Conservation (phyloP, 2,797 vertebrate species). For the Dipus sagitta region DNA sequence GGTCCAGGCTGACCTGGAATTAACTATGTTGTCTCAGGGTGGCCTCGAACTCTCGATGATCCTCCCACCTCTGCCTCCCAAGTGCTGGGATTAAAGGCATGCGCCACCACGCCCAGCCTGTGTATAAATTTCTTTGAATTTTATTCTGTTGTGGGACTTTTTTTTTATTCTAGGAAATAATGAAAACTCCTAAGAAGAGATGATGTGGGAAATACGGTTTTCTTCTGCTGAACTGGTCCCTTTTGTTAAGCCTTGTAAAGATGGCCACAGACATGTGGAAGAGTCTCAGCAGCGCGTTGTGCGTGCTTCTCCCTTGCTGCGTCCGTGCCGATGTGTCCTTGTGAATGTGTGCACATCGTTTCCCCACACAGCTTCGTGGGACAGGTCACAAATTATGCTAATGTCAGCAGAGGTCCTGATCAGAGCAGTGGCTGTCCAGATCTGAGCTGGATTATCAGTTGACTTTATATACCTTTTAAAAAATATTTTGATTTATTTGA, state of each 20-base stretch:
- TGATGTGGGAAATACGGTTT: neutral
- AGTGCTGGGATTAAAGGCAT: too few relatives aligned
- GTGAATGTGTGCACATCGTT: neutral
- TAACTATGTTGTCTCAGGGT: too few relatives aligned
- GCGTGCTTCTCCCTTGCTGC: neutral
- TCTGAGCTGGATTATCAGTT: neutral
- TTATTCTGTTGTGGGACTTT: slow-evolving; percentile 17
- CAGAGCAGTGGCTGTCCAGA: neutral
- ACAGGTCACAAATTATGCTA: neutral
- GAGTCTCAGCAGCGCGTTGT: neutral
- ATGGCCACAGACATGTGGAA: neutral
- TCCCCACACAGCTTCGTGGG: neutral
- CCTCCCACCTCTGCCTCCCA: too few relatives aligned
- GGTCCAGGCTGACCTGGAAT: too few relatives aligned
- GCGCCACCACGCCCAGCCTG: too few relatives aligned
- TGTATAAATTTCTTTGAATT: slow-evolving; percentile 46
- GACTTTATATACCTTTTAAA: neutral
- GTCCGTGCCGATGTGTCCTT: neutral
- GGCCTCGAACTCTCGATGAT: too few relatives aligned
- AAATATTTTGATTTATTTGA: too few relatives aligned
- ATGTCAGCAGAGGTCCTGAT: neutral
- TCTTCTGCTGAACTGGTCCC: neutral
- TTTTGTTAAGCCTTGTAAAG: neutral
- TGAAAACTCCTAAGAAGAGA: neutral
- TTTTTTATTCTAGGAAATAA: neutral